Percentiles rank a stretch among this genome's conserved stretches.
phyloP scores from a whole-genome alignment of 2,113 vertebrate genomes.

The Zapus hudsonius region DNA sequence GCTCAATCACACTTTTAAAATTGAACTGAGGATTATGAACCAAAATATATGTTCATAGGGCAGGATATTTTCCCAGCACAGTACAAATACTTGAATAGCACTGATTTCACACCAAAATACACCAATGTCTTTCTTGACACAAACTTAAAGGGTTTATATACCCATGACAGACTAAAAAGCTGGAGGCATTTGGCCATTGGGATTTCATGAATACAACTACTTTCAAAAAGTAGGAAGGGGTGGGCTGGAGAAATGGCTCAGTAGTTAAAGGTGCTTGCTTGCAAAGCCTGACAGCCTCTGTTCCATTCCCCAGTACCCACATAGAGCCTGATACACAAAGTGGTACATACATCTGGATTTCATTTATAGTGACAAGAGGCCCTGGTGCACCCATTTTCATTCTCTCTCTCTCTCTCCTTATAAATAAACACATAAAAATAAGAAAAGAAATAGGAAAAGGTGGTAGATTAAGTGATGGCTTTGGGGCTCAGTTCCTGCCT shows the following conservation, averaged over 20 bases:
- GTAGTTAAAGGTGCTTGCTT: no score
- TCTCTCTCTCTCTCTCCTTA: no score
- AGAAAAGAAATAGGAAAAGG: neutral
- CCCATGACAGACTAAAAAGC: neutral
- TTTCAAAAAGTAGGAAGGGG: neutral
- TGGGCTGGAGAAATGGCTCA: no score
- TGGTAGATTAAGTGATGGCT: no score
- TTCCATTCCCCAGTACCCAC: no score
- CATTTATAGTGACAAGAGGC: no score
- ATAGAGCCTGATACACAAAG: no score
- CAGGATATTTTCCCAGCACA: neutral
- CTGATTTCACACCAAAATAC: neutral
- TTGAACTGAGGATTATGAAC: neutral
- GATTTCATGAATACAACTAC: neutral
- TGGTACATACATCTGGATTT: no score
- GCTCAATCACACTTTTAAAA: neutral
- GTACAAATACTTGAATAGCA: slow-evolving; percentile 19
- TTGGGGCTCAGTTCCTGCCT: neutral
- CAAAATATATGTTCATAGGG: neutral
- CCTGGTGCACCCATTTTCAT: no score
- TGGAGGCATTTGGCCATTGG: neutral
- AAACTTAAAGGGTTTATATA: neutral
- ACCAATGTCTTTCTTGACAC: neutral
- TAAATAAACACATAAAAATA: no score
- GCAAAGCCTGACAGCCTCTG: no score